Evolutionary conservation across 2,797 vertebrate genomes (phyloP).

Genomic region (Setipinna tenuifilis): DNA sequence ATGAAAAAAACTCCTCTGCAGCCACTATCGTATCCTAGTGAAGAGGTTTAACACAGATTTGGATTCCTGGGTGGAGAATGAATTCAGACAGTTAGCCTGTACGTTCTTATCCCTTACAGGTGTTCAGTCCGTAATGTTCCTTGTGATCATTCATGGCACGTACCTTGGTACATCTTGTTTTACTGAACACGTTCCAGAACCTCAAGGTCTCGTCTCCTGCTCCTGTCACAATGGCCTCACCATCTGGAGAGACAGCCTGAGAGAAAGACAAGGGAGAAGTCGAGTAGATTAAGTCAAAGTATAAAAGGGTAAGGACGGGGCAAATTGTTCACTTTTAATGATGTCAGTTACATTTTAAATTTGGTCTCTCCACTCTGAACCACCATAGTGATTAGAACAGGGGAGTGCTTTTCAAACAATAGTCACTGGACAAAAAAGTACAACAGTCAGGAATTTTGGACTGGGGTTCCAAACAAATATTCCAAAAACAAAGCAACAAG

Average conservation of each 20-base stretch:
- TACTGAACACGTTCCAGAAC: slow-evolving; percentile 87
- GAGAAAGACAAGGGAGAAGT: not conserved
- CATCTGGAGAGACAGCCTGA: slow-evolving; percentile 82
- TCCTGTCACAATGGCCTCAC: slow-evolving; percentile 83
- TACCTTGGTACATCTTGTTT: slow-evolving; percentile 85
- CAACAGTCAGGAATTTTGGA: no score
- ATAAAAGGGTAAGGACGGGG: not conserved
- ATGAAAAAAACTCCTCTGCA: not conserved
- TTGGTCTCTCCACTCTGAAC: not conserved
- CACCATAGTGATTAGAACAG: no score
- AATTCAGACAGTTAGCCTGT: not conserved
- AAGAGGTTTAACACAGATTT: slow-evolving; percentile 85
- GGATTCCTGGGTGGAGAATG: slow-evolving; percentile 71
- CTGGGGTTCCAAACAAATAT: no score
- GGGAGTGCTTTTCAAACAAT: no score
- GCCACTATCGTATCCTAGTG: slow-evolving; percentile 80
- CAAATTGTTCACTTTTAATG: not conserved
- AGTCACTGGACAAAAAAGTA: no score
- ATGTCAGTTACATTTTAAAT: not conserved
- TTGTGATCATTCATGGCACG: not conserved
- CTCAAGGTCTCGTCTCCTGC: slow-evolving; percentile 83
- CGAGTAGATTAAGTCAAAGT: not conserved
- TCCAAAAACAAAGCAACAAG: no score
- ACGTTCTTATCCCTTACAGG: not conserved
- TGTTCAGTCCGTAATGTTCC: not conserved